phyloP scores from a whole-genome alignment of 2,888 invertebrate species.

The Leucophenga maculata region DNA sequence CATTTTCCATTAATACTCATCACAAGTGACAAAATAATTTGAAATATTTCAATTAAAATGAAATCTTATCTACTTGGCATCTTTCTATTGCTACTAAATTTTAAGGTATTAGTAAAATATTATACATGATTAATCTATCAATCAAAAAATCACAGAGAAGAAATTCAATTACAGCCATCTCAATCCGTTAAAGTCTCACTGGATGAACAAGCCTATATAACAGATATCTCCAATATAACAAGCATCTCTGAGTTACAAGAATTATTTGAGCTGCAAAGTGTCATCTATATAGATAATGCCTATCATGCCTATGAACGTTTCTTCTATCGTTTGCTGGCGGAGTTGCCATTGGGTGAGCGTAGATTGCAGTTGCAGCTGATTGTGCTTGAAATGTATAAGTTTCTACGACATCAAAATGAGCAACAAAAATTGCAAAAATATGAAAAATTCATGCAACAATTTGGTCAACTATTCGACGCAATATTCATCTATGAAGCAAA shows the following conservation, averaged over 20 bases:
- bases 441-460: constrained; percentile 21
- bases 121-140: too few species aligned
- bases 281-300: constrained; percentile 29
- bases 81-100: too few species aligned
- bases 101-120: too few species aligned
- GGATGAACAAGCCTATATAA: constrained; percentile 16
- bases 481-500: constrained; percentile 28
- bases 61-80: too few species aligned
- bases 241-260: constrained; percentile 11
- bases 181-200: background rate
- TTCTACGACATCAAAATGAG: constrained; percentile 12
- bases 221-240: constrained; percentile 20
- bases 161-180: too few species aligned
- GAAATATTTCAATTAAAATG: too few species aligned
- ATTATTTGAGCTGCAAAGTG: constrained; percentile 20
- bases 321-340: constrained; percentile 23
- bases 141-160: too few species aligned
- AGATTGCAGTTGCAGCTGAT: constrained; percentile 1
- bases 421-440: background rate
- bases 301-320: constrained; percentile 25
- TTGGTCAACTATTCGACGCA: background rate
- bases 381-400: constrained; percentile 1
- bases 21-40: too few species aligned
- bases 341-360: constrained; percentile 18
- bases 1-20: too few species aligned